Evolutionary conservation across 2,797 vertebrate species (phyloP), one percentile per base, ranked within the genome.

Genomic region (Rhodeus uyekii): DNA sequence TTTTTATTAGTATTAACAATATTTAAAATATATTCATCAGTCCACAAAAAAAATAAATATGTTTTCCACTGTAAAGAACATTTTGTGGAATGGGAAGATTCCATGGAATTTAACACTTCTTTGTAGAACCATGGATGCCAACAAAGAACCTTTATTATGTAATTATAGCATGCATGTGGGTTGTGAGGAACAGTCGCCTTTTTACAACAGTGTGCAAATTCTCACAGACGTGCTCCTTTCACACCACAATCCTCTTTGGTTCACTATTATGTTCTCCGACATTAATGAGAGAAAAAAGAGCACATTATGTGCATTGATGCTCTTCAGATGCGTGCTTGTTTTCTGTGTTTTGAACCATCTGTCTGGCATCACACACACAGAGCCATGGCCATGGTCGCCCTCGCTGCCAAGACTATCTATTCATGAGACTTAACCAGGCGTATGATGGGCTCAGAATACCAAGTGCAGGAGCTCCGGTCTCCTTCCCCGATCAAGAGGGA

Each of bases 191-290:
- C 18, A 36, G 42, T 48, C 27, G 38, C 65, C 90, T 95, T 96
- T 96, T 94, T 80, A 91, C 90, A 88, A 92, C 88, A 90, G 94
- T 93, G 93, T 92, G 93, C 89, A 96, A 95, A 96, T 96, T 96
- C 96, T 96, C 95, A 93, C 94, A 95, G 95, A 94, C 95, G 93
- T 95, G 95, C 95, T 96, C 95, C 93, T 95, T 97, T 97, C 96
- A 95, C 96, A 96, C 93, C 93, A 95, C 96, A 96, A 97, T 97
- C 97, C 94, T 95, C 98, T 97, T 98, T 98, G 97, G 97, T 96
- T 93, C 95, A 96, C 97, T 97, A 98, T 99, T 98, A 97, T 97
- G 96, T 97, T 96, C 96, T 95, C 93, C 92, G 94, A 96, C 96
- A 96, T 96, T 98, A 95, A 96, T 94, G 94, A 95, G 94, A 95